A percentile compares a stretch with the other conserved stretches of the same genome.
These are phyloP conservation scores for Oophaga sylvatica DNA, from an alignment of 2,797 vertebrate genomes.

Conservation along the genomic window DNA sequence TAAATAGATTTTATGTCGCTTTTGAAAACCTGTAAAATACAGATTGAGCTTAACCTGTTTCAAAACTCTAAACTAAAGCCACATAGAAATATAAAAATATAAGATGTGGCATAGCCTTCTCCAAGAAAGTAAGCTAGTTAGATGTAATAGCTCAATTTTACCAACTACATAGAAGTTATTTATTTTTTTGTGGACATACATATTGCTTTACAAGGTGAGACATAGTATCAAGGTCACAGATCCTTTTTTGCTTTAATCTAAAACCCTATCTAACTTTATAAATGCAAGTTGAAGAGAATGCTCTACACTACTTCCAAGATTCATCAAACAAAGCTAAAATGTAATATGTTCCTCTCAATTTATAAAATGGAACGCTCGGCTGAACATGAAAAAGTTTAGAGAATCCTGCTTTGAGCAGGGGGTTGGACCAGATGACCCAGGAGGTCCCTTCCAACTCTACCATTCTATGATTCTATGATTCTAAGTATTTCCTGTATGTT, in stretches of 20 bases:
- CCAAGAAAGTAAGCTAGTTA: slow-evolving; percentile 25
- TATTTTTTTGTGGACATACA: neutral
- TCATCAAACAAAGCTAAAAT: neutral
- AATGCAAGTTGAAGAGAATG: slow-evolving; percentile 9
- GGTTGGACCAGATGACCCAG: too few relatives aligned
- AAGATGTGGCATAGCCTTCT: neutral
- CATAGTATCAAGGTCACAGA: slow-evolving; percentile 30
- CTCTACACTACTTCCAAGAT: neutral
- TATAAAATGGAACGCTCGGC: neutral
- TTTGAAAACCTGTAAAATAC: neutral
- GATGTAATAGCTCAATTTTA: slow-evolving; percentile 23
- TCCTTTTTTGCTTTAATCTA: slow-evolving; percentile 19
- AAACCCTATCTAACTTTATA: slow-evolving; percentile 9
- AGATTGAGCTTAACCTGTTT: neutral
- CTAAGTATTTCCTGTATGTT: neutral
- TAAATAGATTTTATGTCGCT: neutral
- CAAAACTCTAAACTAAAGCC: neutral
- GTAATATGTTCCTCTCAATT: neutral
- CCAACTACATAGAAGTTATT: slow-evolving; percentile 32
- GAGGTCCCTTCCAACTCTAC: too few relatives aligned
- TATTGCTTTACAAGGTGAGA: slow-evolving; percentile 35
- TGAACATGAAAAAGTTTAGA: neutral
- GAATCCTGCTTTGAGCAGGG: too few relatives aligned
- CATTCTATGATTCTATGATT: too few relatives aligned
- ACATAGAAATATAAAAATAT: slow-evolving; percentile 17